These are phyloP conservation scores for Polydrusus pterygomalis DNA, from an alignment of 2,888 invertebrate genomes.

Conservation along the genomic window DNA sequence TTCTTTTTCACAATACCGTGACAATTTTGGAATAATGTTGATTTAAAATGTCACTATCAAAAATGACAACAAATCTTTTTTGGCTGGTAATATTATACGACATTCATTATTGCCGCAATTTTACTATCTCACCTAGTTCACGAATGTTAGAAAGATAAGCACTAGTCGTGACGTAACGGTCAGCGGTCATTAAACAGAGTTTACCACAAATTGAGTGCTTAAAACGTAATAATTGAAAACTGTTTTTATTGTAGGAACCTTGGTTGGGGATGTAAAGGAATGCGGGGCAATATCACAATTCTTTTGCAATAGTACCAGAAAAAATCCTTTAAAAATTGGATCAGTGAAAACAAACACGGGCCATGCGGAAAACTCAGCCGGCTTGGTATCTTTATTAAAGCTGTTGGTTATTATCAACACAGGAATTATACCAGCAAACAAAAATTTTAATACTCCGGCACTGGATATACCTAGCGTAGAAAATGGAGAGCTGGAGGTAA, in stretches of 20 bases:
- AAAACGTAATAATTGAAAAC: neutral
- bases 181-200: no score
- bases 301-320: constrained; percentile 63
- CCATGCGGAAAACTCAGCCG: constrained; percentile 71
- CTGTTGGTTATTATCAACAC: constrained; percentile 80
- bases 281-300: constrained; percentile 54
- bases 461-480: constrained; percentile 73
- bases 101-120: no score
- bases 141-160: no score
- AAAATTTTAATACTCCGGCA: constrained; percentile 79
- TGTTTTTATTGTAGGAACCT: constrained; percentile 69
- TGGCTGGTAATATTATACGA: no score
- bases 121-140: no score
- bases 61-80: no score
- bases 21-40: no score
- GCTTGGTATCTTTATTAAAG: constrained; percentile 77
- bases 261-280: constrained; percentile 60
- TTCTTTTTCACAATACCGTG: no score
- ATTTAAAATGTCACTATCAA: no score
- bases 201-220: no score
- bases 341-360: constrained; percentile 74
- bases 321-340: constrained; percentile 76
- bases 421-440: constrained; percentile 81
- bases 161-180: no score
- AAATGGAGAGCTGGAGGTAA: constrained; percentile 72